These are phyloP conservation scores for Palythoa heliodiscus DNA, from an alignment of 92 coral and sea anemone species.

Conservation along the genomic window DNA sequence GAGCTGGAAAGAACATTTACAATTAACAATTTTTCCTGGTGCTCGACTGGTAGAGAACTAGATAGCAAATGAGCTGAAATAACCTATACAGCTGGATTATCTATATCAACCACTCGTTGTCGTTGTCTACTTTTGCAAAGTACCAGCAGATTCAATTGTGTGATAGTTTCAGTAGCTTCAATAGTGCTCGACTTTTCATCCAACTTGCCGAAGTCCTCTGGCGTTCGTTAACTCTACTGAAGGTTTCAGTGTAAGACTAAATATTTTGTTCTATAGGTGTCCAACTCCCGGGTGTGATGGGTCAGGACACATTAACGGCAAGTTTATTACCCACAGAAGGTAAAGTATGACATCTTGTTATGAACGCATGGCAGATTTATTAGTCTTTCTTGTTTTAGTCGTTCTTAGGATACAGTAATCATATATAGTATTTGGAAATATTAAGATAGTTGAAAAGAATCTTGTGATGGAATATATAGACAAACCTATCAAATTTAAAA, in stretches of 20 bases:
- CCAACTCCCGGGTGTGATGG: constrained; percentile 99
- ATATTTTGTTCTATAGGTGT: constrained; percentile 56
- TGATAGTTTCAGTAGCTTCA: background rate
- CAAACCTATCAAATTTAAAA: too few species aligned
- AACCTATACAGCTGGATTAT: too few species aligned
- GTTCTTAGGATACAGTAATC: too few species aligned
- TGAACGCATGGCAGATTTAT: background rate
- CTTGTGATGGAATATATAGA: too few species aligned
- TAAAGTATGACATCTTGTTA: constrained; percentile 24
- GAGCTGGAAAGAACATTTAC: too few species aligned
- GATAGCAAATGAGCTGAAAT: too few species aligned
- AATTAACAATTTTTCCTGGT: too few species aligned
- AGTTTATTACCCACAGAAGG: constrained; percentile 97
- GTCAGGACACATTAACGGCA: constrained; percentile 94
- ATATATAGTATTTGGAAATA: too few species aligned
- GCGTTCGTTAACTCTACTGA: background rate
- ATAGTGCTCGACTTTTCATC: background rate
- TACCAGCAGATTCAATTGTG: background rate
- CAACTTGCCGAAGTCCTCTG: background rate
- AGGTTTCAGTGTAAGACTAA: background rate
- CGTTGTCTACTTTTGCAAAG: too few species aligned
- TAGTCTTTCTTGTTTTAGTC: background rate
- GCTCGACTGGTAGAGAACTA: too few species aligned
- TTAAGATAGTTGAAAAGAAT: too few species aligned
- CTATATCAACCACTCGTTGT: too few species aligned